Base-by-base conservation (phyloP, 2,888 invertebrate genomes). In the Caenorhabditis japonica region DNA sequence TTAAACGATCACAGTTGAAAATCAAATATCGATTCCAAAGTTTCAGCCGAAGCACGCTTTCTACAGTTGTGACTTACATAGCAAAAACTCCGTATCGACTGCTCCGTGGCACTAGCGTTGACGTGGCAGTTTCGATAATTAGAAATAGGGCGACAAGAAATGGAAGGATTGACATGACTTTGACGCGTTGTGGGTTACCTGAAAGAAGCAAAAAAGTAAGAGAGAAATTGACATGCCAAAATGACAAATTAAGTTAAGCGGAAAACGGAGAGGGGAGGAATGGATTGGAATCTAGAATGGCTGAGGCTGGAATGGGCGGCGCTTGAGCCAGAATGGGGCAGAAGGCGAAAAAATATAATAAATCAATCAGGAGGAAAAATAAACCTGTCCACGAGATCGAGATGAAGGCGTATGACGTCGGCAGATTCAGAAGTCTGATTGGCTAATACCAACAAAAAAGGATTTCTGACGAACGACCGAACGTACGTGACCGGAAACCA, bases 51-150 rank as follows among this genome's bases (percentile, higher is more conserved):
- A 39, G 5, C 4, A 13, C 4, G n/a, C 17, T n/a, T n/a, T 13
- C 23, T 19, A 2, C 13, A 17, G 19, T 13, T 34, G 13, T 3
- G 27, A 70, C 70, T 56, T 23, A 70, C 70, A 56, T 44, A 38
- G 55, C 52, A n/a, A n/a, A n/a, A 41, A 62, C 43, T 56, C 70
- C 70, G 27, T 70, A 70, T n/a, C 70, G 55, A 25, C 39, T 70
- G 56, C 56, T 56, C 23, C 70, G 60, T 38, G 70, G 70, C 17
- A 59, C 49, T 23, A 68, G 44, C 21, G 52, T 51, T 17, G 58
- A 58, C 43, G 58, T 30, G 23, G 52, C 33, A n/a, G 51, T 25
- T 17, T 15, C n/a, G 36, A 38, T 44, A 58, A n/a, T 39, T 4
- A 17, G n/a, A 33, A 68, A 19, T 27, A 68, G 21, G n/a, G n/a